These are phyloP conservation scores for Cyclura pinguis DNA, from an alignment of 2,797 vertebrate species.

Conservation along the genomic window DNA sequence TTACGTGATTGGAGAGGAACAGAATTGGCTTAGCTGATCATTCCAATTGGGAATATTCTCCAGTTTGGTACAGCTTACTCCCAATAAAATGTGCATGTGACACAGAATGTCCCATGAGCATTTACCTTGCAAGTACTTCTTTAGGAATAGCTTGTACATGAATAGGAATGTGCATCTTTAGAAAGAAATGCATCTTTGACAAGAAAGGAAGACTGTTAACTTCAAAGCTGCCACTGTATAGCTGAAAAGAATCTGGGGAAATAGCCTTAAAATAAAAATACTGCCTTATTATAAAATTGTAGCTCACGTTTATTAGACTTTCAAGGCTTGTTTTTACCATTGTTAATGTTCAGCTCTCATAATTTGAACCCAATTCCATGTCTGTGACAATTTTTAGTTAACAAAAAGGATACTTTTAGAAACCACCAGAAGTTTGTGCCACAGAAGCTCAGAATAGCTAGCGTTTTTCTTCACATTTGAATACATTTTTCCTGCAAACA, in stretches of 20 bases:
- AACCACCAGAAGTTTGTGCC: neutral
- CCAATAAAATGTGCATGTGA: neutral
- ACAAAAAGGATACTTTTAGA: neutral
- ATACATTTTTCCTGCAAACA: neutral
- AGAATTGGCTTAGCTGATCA: neutral
- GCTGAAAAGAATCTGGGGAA: neutral
- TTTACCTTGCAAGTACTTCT: neutral
- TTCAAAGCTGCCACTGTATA: neutral
- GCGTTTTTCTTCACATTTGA: neutral
- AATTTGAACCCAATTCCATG: neutral
- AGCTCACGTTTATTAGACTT: neutral
- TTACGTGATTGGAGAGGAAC: neutral
- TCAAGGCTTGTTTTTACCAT: neutral
- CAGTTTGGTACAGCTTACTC: neutral
- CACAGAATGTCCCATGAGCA: neutral
- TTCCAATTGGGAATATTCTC: neutral
- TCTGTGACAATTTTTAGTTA: neutral
- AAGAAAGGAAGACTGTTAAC: neutral
- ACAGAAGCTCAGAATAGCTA: neutral
- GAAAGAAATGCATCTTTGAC: neutral
- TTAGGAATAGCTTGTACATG: neutral
- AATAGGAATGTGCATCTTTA: too few relatives aligned
- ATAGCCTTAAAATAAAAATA: neutral
- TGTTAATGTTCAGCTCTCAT: neutral
- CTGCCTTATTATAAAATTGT: neutral